Percentiles rank a stretch among this genome's conserved stretches.
Conservation (phyloP, 2,888 invertebrate genomes). For the Ceriagrion tenellum region DNA sequence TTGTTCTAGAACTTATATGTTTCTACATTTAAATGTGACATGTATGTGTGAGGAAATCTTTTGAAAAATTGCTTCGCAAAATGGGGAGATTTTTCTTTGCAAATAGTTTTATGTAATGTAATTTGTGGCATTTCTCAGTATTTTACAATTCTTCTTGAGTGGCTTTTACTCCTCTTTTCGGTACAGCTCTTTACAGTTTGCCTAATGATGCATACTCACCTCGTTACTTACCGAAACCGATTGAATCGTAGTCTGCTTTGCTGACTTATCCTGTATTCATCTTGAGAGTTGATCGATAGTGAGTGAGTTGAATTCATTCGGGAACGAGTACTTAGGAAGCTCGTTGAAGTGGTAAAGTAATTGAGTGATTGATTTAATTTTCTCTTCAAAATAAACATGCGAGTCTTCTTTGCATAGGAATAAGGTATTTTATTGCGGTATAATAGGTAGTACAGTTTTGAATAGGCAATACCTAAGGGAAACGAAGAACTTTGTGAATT, state of each 20-base stretch:
- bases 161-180: too few relatives aligned
- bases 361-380: not conserved
- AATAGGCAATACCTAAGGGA: not conserved
- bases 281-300: not conserved
- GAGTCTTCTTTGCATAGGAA: slow-evolving; percentile 11
- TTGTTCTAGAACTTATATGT: too few relatives aligned
- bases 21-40: too few relatives aligned
- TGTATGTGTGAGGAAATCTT: too few relatives aligned
- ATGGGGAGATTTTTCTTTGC: too few relatives aligned
- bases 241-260: not conserved
- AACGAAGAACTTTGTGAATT: not conserved
- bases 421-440: slow-evolving; percentile 21
- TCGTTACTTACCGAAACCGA: not conserved
- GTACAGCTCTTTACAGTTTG: too few relatives aligned
- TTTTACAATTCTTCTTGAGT: too few relatives aligned
- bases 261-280: not conserved
- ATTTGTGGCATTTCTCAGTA: too few relatives aligned
- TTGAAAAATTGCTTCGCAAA: too few relatives aligned
- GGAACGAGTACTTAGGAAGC: not conserved
- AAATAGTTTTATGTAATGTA: too few relatives aligned
- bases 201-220: not conserved
- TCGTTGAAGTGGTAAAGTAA: not conserved
- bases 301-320: not conserved
- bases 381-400: slow-evolving; percentile 8
- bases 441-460: not conserved